Evolutionary conservation across 1,140 invertebrate genomes (phyloP).

Genomic region (Drosophila sp.): DNA sequence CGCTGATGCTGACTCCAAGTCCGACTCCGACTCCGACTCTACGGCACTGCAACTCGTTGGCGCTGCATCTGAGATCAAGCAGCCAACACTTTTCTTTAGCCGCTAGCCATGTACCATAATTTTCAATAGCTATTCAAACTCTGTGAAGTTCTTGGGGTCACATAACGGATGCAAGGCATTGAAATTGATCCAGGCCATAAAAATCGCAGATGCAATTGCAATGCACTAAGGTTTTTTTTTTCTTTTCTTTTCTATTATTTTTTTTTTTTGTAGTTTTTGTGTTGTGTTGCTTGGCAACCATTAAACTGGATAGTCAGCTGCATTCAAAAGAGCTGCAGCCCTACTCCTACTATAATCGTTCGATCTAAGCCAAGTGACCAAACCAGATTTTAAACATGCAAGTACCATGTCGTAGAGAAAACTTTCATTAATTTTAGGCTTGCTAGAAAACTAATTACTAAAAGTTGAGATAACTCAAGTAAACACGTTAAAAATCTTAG

Average conservation of each 20-base stretch:
- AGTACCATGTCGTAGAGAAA: neutral
- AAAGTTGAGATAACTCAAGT: neutral
- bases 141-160: constrained; percentile 68
- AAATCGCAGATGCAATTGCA: constrained; percentile 53
- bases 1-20: neutral
- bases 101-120: constrained; percentile 66
- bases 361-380: constrained; percentile 8
- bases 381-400: constrained; percentile 1
- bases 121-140: constrained; percentile 73
- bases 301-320: constrained; percentile 41
- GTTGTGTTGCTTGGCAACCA: constrained; percentile 22
- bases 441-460: neutral
- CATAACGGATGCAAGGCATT: constrained; percentile 67
- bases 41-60: constrained; percentile 32
- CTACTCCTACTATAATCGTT: constrained; percentile 5
- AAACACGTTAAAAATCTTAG: no score
- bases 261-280: neutral
- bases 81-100: constrained; percentile 68
- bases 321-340: constrained; percentile 7
- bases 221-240: constrained; percentile 35
- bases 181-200: constrained; percentile 69
- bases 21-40: no score
- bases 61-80: constrained; percentile 50
- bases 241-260: no score
- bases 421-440: constrained; percentile 2